Conservation (phyloP, 1,140 invertebrate genomes). For the Diorhabda sublineata region DNA sequence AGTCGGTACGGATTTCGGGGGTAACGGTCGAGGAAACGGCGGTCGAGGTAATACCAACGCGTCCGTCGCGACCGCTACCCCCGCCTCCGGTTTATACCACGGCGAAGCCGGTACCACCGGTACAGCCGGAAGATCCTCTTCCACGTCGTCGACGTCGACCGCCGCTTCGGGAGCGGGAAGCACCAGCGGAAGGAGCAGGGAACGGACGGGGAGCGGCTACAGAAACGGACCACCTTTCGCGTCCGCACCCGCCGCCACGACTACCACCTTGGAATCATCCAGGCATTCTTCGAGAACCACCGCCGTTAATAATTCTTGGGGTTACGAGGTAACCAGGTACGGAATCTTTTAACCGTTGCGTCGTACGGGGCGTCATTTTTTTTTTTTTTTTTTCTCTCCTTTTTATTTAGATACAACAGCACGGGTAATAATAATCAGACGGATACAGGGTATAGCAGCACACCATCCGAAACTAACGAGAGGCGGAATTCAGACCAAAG, state of each 20-base stretch:
- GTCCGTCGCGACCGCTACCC: slow-evolving; percentile 21
- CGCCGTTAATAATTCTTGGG: slow-evolving; percentile 46
- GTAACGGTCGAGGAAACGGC: slow-evolving; percentile 30
- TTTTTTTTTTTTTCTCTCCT: neutral
- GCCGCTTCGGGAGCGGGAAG: slow-evolving; percentile 10
- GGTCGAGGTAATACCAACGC: slow-evolving; percentile 31
- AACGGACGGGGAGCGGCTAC: slow-evolving; percentile 41
- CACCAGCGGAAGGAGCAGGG: slow-evolving; percentile 33
- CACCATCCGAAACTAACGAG: slow-evolving; percentile 39
- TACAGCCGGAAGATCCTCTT: neutral
- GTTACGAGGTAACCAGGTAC: slow-evolving; percentile 23
- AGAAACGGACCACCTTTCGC: slow-evolving; percentile 51
- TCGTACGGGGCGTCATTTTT: neutral
- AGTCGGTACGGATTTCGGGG: slow-evolving; percentile 25
- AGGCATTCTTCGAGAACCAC: neutral
- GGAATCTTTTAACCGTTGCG: neutral
- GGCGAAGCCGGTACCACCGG: slow-evolving; percentile 17
- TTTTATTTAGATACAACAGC: slow-evolving; percentile 30
- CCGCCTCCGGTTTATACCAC: slow-evolving; percentile 21
- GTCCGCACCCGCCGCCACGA: slow-evolving; percentile 30
- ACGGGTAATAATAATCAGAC: slow-evolving; percentile 36
- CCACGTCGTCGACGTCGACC: slow-evolving; percentile 16
- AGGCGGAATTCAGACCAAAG: slow-evolving; percentile 38
- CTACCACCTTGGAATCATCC: slow-evolving; percentile 14
- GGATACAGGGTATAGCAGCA: slow-evolving; percentile 44